Conservation (phyloP, 23 tunicate genomes). For the Clavelina lepadiformis region DNA sequence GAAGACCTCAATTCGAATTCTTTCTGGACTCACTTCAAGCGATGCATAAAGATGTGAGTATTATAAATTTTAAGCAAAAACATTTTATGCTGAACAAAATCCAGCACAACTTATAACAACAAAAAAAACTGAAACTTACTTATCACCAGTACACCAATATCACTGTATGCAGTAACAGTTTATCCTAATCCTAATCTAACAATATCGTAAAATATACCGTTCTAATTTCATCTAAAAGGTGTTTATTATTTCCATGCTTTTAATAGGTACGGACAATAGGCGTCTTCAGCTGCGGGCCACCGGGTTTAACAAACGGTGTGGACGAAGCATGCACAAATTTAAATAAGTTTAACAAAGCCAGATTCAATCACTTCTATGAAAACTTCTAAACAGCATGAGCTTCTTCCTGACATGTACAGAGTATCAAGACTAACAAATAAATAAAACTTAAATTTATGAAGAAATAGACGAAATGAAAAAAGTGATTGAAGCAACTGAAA, state of each 20-base stretch:
- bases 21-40: conserved; percentile 75
- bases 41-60: conserved; percentile 57
- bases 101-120: neutral
- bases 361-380: conserved; percentile 93
- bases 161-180: no score
- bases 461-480: no score
- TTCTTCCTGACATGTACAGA: no score
- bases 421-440: no score
- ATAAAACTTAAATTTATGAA: no score
- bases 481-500: no score
- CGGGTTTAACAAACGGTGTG: conserved; percentile 87
- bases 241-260: no score
- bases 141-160: neutral
- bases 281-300: conserved; percentile 98
- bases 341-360: conserved; percentile 75
- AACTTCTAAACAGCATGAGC: conserved; percentile 46
- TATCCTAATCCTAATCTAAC: no score
- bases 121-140: neutral
- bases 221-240: no score
- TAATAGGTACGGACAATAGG: conserved; percentile 84
- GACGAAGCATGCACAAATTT: conserved; percentile 74
- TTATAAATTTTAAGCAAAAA: neutral
- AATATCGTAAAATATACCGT: no score
- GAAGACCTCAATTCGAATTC: conserved; percentile 85
- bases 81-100: no score